Conservation (phyloP, 2,797 vertebrate genomes). For the Typhlichthys subterraneus region DNA sequence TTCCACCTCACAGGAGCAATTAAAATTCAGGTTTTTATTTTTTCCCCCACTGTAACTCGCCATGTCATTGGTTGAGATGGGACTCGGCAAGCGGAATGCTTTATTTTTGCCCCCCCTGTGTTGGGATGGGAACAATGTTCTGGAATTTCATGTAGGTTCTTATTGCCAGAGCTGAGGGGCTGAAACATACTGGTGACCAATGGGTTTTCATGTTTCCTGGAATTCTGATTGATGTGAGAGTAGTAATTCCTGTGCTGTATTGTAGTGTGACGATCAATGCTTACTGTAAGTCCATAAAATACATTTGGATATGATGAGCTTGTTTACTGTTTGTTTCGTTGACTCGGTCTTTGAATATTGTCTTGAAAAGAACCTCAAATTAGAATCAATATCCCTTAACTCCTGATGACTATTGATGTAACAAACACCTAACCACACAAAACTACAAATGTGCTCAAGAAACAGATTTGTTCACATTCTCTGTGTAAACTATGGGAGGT, state of each 20-base stretch:
- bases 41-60: conserved; percentile 28
- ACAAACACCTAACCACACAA: neutral
- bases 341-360: conserved; percentile 19
- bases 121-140: too few species aligned
- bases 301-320: conserved; percentile 9
- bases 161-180: too few species aligned
- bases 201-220: too few species aligned
- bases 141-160: too few species aligned
- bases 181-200: too few species aligned
- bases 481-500: conserved; percentile 59
- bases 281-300: too few species aligned
- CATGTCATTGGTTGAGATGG: conserved; percentile 45
- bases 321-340: conserved; percentile 29
- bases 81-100: conserved; percentile 28
- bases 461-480: conserved; percentile 32
- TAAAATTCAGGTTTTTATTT: conserved; percentile 31
- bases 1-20: conserved; percentile 19
- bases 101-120: conserved; percentile 26
- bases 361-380: conserved; percentile 1
- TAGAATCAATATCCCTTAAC: neutral
- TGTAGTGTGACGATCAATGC: too few species aligned
- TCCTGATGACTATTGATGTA: neutral
- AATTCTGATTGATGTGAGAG: too few species aligned
- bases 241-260: too few species aligned
- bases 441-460: conserved; percentile 16